A percentile compares a stretch with the other conserved stretches of the same genome.
Conservation (phyloP, 2,888 invertebrate species). For the Pollenia labialis region DNA sequence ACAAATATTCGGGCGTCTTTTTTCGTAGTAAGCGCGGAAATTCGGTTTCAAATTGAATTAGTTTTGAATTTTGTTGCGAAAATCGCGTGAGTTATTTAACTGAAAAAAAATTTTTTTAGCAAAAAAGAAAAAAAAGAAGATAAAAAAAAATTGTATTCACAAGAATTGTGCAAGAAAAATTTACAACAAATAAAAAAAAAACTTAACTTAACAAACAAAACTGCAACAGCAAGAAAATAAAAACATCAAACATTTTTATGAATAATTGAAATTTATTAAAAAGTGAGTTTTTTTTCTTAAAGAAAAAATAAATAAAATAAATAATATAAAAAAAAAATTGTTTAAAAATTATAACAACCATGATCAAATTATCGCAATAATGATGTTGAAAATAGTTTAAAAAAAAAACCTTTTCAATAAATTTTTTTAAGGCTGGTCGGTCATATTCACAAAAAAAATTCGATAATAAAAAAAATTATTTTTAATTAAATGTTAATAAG, state of each 20-base stretch:
- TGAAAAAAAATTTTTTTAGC: slow-evolving; percentile 27
- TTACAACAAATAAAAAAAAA: slow-evolving; percentile 33
- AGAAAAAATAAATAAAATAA: background rate
- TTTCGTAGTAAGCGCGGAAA: slow-evolving; percentile 56
- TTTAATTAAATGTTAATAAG: background rate
- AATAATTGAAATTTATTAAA: slow-evolving; percentile 45
- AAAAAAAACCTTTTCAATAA: slow-evolving; percentile 13
- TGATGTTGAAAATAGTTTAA: slow-evolving; percentile 23
- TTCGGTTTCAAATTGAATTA: slow-evolving; percentile 49
- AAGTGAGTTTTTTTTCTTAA: slow-evolving; percentile 19
- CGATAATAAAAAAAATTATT: background rate
- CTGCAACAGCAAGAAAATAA: slow-evolving; percentile 26
- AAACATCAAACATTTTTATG: slow-evolving; percentile 42
- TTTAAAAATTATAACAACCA: slow-evolving; percentile 36
- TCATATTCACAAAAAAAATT: background rate
- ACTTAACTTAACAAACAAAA: slow-evolving; percentile 35
- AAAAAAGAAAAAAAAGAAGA: slow-evolving; percentile 41
- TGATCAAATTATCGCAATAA: slow-evolving; percentile 18
- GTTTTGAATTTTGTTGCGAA: slow-evolving; percentile 21
- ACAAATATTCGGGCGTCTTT: slow-evolving; percentile 23
- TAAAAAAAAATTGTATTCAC: slow-evolving; percentile 12
- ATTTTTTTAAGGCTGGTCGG: background rate
- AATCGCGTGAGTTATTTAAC: slow-evolving; percentile 69
- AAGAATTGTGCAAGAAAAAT: slow-evolving; percentile 68
- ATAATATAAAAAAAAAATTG: background rate